phyloP scores from a whole-genome alignment of 2,113 vertebrate species.

The Suricata suricatta region DNA sequence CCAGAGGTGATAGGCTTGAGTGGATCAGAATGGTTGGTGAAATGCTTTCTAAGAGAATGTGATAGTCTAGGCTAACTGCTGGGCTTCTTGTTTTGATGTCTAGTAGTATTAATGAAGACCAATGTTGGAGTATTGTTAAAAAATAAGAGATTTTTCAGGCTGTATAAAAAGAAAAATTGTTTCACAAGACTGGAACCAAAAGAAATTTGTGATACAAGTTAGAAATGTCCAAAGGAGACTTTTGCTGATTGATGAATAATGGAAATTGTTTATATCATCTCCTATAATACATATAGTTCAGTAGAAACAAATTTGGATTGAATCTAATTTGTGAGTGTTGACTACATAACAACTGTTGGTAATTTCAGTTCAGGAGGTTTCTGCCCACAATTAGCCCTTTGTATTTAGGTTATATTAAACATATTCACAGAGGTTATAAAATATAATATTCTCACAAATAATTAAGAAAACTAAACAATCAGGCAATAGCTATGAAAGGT shows the following conservation, averaged over 20 bases:
- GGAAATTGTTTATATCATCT: background rate
- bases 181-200: background rate
- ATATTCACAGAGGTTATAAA: background rate
- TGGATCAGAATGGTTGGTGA: background rate
- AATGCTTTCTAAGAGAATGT: background rate
- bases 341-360: background rate
- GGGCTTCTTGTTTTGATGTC: background rate
- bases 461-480: background rate
- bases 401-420: background rate
- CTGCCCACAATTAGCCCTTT: background rate
- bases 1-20: too few relatives aligned
- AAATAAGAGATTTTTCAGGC: background rate
- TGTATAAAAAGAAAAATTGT: background rate
- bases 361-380: background rate
- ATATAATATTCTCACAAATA: background rate
- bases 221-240: background rate
- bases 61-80: accelerated
- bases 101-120: background rate
- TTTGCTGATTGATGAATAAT: background rate
- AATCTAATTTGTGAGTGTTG: background rate
- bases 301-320: background rate
- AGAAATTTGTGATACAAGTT: background rate
- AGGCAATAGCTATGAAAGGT: background rate
- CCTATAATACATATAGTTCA: background rate
- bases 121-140: background rate